phyloP scores from a whole-genome alignment of 1,140 invertebrate species.

The Homarus americanus region DNA sequence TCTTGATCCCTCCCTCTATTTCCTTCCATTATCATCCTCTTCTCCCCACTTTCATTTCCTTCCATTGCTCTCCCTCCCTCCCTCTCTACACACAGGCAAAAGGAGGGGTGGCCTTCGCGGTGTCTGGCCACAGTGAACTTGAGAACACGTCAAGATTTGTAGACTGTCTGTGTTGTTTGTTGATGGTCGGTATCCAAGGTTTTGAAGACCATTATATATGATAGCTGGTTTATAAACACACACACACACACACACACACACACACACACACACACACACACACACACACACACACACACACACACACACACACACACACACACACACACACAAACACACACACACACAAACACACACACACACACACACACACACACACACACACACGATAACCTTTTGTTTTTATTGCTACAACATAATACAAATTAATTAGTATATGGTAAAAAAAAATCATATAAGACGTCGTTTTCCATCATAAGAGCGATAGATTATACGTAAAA shows the following conservation, averaged over 20 bases:
- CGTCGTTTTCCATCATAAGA: too few species aligned
- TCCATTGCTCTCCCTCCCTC: not conserved
- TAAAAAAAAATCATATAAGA: too few species aligned
- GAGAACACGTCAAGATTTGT: not conserved
- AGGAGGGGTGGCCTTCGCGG: not conserved
- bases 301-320: not conserved
- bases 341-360: not conserved
- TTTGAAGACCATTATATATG: not conserved
- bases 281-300: not conserved
- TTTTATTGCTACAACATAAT: too few species aligned
- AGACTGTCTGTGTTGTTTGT: not conserved
- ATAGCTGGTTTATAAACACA: not conserved
- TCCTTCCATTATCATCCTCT: not conserved
- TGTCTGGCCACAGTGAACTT: not conserved
- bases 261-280: not conserved
- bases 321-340: not conserved
- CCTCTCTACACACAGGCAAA: not conserved
- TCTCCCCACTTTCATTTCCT: not conserved
- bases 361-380: not conserved
- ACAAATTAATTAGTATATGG: too few species aligned
- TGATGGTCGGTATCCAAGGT: not conserved
- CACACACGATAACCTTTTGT: too few species aligned
- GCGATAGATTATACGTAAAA: too few species aligned
- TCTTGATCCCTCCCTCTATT: not conserved
- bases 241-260: conserved; percentile 20